Conservation (phyloP, 2,888 invertebrate genomes). For the Aspidiotus destructor region DNA sequence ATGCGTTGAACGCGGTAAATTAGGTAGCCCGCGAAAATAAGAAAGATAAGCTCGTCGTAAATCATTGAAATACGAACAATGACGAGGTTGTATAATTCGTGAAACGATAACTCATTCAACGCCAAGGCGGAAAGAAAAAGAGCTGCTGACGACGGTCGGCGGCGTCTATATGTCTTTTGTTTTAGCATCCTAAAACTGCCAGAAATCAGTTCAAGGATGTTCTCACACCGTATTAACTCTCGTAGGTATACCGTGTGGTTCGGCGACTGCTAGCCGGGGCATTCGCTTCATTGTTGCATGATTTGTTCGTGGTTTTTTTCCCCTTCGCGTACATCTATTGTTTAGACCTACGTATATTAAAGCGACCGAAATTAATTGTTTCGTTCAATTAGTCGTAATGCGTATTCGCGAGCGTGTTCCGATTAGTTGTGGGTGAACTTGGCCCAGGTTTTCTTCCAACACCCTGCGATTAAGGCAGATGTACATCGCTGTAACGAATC, state of each 20-base stretch:
- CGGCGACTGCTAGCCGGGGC: not conserved
- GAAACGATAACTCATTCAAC: constrained; percentile 1
- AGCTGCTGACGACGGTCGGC: not conserved
- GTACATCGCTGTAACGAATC: too few species aligned
- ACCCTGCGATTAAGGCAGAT: too few species aligned
- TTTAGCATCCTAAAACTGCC: constrained; percentile 10
- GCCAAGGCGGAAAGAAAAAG: constrained; percentile 24
- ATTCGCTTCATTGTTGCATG: not conserved
- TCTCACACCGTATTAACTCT: constrained; percentile 11
- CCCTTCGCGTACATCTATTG: not conserved
- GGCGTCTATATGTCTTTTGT: constrained; percentile 17
- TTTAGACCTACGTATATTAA: not conserved
- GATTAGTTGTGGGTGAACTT: too few species aligned
- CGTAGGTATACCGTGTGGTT: not conserved
- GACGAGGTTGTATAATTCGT: constrained; percentile 23
- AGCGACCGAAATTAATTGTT: not conserved
- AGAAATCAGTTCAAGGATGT: constrained; percentile 30
- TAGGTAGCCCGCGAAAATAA: too few species aligned
- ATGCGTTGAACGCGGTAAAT: too few species aligned
- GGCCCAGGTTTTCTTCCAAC: too few species aligned
- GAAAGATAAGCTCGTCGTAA: too few species aligned
- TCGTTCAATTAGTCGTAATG: not conserved
- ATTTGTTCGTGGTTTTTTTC: not conserved
- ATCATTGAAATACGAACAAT: not conserved
- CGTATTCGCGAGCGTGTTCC: too few species aligned